Conservation (phyloP, 2,888 invertebrate genomes). For the Habrosyne pyritoides region DNA sequence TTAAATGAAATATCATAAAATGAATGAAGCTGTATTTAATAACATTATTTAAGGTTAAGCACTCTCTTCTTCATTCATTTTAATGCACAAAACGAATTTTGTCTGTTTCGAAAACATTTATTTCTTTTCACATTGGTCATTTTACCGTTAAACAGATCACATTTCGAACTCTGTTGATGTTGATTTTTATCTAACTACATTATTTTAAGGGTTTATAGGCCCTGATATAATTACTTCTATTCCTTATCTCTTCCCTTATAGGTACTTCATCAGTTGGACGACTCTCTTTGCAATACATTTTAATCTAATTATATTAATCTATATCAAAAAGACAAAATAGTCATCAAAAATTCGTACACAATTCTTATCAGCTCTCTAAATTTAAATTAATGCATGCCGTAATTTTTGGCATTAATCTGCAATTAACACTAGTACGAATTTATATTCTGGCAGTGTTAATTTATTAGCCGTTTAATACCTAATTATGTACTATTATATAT, state of each 20-base stretch:
- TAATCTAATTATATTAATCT: slow-evolving; percentile 34
- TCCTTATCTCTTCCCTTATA: slow-evolving; percentile 41
- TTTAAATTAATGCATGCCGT: slow-evolving; percentile 50
- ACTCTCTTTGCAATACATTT: slow-evolving; percentile 44
- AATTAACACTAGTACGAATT: slow-evolving; percentile 59
- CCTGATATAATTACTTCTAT: slow-evolving; percentile 36
- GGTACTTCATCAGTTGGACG: slow-evolving; percentile 58
- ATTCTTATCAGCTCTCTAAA: slow-evolving; percentile 54
- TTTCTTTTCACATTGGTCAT: slow-evolving; percentile 80
- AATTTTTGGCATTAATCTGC: slow-evolving; percentile 54
- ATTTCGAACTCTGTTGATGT: slow-evolving; percentile 51
- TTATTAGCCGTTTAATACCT: slow-evolving; percentile 48
- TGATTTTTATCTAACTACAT: slow-evolving; percentile 54
- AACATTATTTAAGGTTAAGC: slow-evolving; percentile 8
- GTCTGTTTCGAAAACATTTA: slow-evolving; percentile 77
- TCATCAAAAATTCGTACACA: slow-evolving; percentile 78
- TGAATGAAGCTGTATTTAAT: slow-evolving; percentile 38
- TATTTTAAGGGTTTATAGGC: slow-evolving; percentile 36
- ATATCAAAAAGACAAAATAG: slow-evolving; percentile 72
- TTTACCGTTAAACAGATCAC: slow-evolving; percentile 69
- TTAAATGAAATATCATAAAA: slow-evolving; percentile 29
- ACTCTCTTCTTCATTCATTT: slow-evolving; percentile 48
- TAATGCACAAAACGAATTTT: slow-evolving; percentile 47
- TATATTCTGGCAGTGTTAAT: slow-evolving; percentile 79
- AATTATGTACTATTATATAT: slow-evolving; percentile 32